phyloP scores from a whole-genome alignment of 1,140 invertebrate genomes.

The Nasonia giraulti region DNA sequence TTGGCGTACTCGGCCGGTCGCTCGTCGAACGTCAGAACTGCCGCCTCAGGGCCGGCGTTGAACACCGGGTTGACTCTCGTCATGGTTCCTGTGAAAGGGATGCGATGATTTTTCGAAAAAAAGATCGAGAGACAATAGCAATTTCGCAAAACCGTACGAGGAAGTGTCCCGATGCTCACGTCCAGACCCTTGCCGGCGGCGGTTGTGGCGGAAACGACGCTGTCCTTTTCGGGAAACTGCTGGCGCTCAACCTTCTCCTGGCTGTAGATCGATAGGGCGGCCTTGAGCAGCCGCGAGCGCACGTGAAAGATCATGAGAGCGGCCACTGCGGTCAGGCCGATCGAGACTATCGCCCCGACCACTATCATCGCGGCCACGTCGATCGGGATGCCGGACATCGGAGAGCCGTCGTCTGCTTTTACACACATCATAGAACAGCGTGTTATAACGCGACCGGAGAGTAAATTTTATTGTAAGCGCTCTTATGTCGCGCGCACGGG shows the following conservation, averaged over 20 bases:
- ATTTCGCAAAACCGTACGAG: slow-evolving; percentile 12
- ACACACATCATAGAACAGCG: too few relatives aligned
- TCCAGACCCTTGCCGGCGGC: slow-evolving; percentile 40
- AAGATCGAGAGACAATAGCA: not conserved
- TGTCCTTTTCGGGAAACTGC: slow-evolving; percentile 42
- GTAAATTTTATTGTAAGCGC: not conserved
- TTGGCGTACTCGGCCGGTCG: slow-evolving; percentile 66
- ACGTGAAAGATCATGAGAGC: slow-evolving; percentile 68
- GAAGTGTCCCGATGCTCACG: slow-evolving; percentile 40
- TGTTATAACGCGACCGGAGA: not conserved
- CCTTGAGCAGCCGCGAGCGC: slow-evolving; percentile 67
- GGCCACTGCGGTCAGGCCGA: slow-evolving; percentile 66
- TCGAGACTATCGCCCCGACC: slow-evolving; percentile 68
- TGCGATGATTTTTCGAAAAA: too few relatives aligned
- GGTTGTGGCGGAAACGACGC: not conserved
- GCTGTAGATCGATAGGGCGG: slow-evolving; percentile 67
- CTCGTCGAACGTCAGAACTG: slow-evolving; percentile 58
- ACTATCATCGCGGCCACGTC: slow-evolving; percentile 68
- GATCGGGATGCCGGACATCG: slow-evolving; percentile 59
- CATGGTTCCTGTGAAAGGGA: slow-evolving; percentile 59
- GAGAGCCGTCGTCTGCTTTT: slow-evolving; percentile 31
- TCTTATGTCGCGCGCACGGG: slow-evolving; percentile 28
- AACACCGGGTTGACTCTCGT: slow-evolving; percentile 55
- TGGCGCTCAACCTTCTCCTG: slow-evolving; percentile 57
- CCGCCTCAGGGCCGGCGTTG: slow-evolving; percentile 44